Percentiles rank a stretch among this genome's conserved stretches.
These are phyloP conservation scores for Mylabris sibirica DNA, from an alignment of 2,888 invertebrate species.

Conservation along the genomic window DNA sequence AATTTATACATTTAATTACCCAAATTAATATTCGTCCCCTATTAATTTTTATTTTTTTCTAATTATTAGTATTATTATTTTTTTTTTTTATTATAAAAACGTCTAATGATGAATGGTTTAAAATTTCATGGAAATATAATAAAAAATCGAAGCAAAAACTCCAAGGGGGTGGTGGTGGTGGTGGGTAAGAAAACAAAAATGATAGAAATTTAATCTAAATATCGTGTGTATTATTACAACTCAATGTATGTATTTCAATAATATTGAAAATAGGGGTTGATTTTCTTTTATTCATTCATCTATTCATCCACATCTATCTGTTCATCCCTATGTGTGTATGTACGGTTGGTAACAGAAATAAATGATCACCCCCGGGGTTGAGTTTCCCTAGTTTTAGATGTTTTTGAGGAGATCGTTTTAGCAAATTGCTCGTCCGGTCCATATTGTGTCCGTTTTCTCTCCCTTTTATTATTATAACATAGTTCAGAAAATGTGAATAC, in stretches of 20 bases:
- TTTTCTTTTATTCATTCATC: slow-evolving; percentile 46
- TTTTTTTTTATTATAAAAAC: not conserved
- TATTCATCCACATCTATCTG: too few species aligned
- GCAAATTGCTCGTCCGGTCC: slow-evolving; percentile 55
- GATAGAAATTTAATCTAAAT: not conserved
- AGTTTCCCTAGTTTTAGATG: slow-evolving; percentile 35
- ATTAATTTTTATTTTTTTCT: not conserved
- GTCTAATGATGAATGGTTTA: not conserved
- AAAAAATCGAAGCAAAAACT: too few species aligned
- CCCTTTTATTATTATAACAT: slow-evolving; percentile 41
- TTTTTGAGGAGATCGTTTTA: slow-evolving; percentile 49
- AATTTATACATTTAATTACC: not conserved
- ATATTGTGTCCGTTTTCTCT: slow-evolving; percentile 46
- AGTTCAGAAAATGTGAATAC: slow-evolving; percentile 23
- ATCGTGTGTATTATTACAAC: slow-evolving; percentile 13
- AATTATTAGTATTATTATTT: not conserved
- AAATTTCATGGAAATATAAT: not conserved
- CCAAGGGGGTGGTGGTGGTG: too few species aligned
- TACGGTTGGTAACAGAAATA: slow-evolving; percentile 29
- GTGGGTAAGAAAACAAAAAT: too few species aligned
- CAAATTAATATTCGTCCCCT: not conserved
- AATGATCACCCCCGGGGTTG: slow-evolving; percentile 41
- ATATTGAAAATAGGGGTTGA: slow-evolving; percentile 47
- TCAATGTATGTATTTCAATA: slow-evolving; percentile 21
- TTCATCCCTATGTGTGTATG: too few species aligned